Conservation (phyloP, 1,140 invertebrate genomes). For the Eufriesea mexicana region DNA sequence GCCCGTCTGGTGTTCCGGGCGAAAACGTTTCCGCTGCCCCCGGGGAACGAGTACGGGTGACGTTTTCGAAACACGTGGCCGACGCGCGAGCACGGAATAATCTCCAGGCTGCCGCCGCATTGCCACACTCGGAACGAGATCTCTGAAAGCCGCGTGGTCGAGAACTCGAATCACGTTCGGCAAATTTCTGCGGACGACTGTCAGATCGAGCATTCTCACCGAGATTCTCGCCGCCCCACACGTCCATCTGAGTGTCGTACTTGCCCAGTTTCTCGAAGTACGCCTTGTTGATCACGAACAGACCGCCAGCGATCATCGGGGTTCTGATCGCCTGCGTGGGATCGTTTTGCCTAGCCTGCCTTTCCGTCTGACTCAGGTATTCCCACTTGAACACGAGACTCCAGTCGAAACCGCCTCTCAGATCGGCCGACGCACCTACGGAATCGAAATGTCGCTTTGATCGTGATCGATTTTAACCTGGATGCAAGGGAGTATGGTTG, state of each 20-base stretch:
- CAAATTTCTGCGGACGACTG: background rate
- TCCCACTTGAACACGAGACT: conserved; percentile 98
- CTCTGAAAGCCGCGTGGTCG: conserved; percentile 78
- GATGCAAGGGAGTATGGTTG: too few species aligned
- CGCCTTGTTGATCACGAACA: conserved; percentile 95
- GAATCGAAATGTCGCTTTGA: background rate
- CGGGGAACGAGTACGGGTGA: conserved; percentile 97
- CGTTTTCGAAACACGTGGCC: conserved; percentile 96
- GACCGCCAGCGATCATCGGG: conserved; percentile 96
- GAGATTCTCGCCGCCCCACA: conserved; percentile 96
- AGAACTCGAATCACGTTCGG: background rate
- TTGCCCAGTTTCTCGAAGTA: conserved; percentile 98
- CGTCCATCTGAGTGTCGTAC: conserved; percentile 98
- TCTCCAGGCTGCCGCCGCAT: conserved; percentile 96
- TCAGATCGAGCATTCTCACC: conserved; percentile 77
- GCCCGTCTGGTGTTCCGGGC: conserved; percentile 93
- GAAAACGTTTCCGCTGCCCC: conserved; percentile 95
- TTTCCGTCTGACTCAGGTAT: conserved; percentile 92
- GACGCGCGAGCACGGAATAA: conserved; percentile 95
- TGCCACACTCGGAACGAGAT: conserved; percentile 95
- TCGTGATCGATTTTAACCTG: too few species aligned
- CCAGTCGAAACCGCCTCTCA: conserved; percentile 98
- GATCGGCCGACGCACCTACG: conserved; percentile 90
- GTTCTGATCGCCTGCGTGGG: conserved; percentile 92
- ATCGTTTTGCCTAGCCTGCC: conserved; percentile 90